These are phyloP conservation scores for Dolichallabes microphthalmus DNA, from an alignment of 2,113 vertebrate species.

Conservation along the genomic window DNA sequence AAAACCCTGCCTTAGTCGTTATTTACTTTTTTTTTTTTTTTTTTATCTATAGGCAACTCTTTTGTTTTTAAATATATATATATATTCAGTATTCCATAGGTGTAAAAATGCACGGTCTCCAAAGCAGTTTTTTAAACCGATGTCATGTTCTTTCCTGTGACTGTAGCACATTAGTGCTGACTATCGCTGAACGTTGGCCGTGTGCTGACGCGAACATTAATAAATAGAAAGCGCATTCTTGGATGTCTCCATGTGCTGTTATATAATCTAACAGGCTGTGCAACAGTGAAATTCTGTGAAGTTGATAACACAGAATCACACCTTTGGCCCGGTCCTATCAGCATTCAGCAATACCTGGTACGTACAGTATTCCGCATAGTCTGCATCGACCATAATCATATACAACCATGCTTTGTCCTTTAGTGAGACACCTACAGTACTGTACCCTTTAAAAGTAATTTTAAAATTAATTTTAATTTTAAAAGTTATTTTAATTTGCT, in stretches of 20 bases:
- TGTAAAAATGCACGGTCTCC: background rate
- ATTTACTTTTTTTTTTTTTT: background rate
- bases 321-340: slow-evolving; percentile 39
- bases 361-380: background rate
- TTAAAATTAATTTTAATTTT: too few relatives aligned
- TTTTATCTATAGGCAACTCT: background rate
- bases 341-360: background rate
- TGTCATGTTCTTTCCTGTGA: background rate
- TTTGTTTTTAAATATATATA: background rate
- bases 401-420: background rate
- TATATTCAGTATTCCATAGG: background rate
- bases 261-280: background rate
- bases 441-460: background rate
- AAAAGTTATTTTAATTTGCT: too few relatives aligned
- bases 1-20: background rate
- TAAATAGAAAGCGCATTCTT: background rate
- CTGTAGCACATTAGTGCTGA: background rate
- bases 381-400: background rate
- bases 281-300: background rate
- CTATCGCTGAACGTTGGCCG: background rate
- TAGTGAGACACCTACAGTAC: background rate
- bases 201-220: background rate
- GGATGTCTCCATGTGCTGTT: background rate
- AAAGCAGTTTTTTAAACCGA: background rate
- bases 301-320: slow-evolving; percentile 2